Conservation (phyloP, 2,888 invertebrate genomes). For the Pristionchus exspectatus region DNA sequence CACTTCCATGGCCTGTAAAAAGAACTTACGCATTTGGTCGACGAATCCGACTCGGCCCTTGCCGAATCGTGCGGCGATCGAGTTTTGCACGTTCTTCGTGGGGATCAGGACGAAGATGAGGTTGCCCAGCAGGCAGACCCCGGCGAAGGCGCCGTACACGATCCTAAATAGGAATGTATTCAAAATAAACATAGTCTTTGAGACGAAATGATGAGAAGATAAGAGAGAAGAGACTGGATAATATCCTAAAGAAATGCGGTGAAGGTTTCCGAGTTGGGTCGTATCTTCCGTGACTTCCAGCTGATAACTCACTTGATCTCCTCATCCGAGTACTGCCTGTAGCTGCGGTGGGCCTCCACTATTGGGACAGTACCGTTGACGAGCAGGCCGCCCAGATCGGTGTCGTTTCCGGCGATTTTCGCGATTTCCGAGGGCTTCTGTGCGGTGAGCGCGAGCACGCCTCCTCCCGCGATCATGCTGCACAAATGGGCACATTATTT, state of each 20-base stretch:
- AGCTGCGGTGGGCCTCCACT: not conserved
- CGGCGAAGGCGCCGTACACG: conserved; percentile 61
- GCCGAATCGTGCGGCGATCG: conserved; percentile 59
- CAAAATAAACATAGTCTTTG: no score
- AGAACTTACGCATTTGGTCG: conserved; percentile 58
- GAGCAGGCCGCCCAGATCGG: not conserved
- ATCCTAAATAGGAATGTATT: no score
- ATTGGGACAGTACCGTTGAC: not conserved
- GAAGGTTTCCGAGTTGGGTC: no score
- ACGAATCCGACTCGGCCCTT: conserved; percentile 53
- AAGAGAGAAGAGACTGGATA: not conserved
- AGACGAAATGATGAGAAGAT: no score
- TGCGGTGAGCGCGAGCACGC: conserved; percentile 10
- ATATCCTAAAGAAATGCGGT: not conserved
- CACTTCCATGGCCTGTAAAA: no score
- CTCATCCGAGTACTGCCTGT: conserved; percentile 1
- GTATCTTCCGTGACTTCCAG: no score
- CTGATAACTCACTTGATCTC: conserved; percentile 5
- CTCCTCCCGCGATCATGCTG: conserved; percentile 2
- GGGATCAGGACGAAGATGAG: conserved; percentile 62
- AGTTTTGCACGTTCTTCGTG: conserved; percentile 60
- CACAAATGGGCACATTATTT: not conserved
- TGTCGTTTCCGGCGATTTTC: not conserved
- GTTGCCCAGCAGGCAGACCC: conserved; percentile 58
- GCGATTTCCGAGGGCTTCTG: not conserved